phyloP scores from a whole-genome alignment of 2,888 invertebrate genomes.

The Nephrotoma appendiculata region DNA sequence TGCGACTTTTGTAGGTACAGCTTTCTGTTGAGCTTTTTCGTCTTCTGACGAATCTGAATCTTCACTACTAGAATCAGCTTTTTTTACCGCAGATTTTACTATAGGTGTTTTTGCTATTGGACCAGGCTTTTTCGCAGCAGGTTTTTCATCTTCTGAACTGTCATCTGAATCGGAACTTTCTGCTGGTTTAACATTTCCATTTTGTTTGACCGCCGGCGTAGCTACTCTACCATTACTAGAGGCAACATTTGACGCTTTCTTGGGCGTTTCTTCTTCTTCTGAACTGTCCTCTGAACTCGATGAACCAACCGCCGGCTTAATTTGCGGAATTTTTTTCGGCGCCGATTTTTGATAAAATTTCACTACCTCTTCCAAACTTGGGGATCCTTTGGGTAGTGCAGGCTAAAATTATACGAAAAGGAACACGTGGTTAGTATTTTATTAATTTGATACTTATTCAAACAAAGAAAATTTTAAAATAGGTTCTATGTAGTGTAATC shows the following conservation, averaged over 20 bases:
- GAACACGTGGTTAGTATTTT: conserved; percentile 5
- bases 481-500: not conserved
- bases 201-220: not conserved
- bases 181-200: not conserved
- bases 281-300: conserved; percentile 6
- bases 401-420: conserved; percentile 37
- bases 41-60: conserved; percentile 15
- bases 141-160: conserved; percentile 23
- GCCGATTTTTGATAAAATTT: conserved; percentile 38
- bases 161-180: conserved; percentile 21
- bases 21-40: conserved; percentile 13
- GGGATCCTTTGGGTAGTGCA: conserved; percentile 45
- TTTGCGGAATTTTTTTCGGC: conserved; percentile 15
- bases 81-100: conserved; percentile 10
- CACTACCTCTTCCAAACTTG: conserved; percentile 46
- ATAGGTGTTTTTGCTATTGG: not conserved
- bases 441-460: not conserved
- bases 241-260: conserved; percentile 8
- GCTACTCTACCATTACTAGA: not conserved
- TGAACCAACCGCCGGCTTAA: conserved; percentile 18
- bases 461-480: not conserved
- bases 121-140: conserved; percentile 10
- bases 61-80: conserved; percentile 11
- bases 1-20: conserved; percentile 18
- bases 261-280: conserved; percentile 9